A percentile compares a stretch with the other conserved stretches of the same genome.
These are phyloP conservation scores for Acromyrmex charruanus DNA, from an alignment of 1,140 invertebrate genomes.

Conservation along the genomic window DNA sequence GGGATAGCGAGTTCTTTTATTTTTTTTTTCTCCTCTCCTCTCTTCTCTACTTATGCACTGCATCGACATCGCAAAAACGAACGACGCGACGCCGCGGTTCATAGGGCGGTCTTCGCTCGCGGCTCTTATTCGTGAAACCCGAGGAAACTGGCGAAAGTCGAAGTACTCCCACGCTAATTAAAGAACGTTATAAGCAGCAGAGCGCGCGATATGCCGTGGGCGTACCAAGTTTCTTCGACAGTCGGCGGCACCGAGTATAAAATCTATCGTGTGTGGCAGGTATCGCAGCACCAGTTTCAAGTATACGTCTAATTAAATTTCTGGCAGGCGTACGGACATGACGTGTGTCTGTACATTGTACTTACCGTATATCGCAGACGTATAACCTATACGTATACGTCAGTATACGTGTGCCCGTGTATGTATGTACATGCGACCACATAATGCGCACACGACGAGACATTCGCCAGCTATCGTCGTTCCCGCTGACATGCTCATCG, in stretches of 20 bases:
- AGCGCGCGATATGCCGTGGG: conserved; percentile 39
- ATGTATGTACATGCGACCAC: not conserved
- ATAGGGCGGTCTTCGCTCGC: not conserved
- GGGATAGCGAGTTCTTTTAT: not conserved
- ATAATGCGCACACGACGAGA: conserved; percentile 9
- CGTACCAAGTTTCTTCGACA: conserved; percentile 61
- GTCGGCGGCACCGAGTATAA: conserved; percentile 54
- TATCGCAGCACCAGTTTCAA: conserved; percentile 52
- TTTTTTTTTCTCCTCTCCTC: not conserved
- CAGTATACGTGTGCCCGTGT: not conserved
- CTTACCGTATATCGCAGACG: conserved; percentile 24
- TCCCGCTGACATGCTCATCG: conserved; percentile 20
- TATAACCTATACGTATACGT: not conserved
- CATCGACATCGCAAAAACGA: not conserved
- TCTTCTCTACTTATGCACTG: conserved; percentile 4
- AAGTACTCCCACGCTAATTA: conserved; percentile 67
- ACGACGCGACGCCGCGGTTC: not conserved
- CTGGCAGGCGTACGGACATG: conserved; percentile 42
- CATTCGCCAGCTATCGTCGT: conserved; percentile 30
- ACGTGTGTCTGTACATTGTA: conserved; percentile 49
- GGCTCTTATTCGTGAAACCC: conserved; percentile 8
- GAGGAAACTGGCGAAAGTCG: conserved; percentile 62
- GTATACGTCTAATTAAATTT: conserved; percentile 76
- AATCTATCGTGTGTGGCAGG: conserved; percentile 71
- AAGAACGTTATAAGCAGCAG: conserved; percentile 69